These are phyloP conservation scores for Steatocranus sp. DNA, from an alignment of 2,797 vertebrate species.

Conservation along the genomic window DNA sequence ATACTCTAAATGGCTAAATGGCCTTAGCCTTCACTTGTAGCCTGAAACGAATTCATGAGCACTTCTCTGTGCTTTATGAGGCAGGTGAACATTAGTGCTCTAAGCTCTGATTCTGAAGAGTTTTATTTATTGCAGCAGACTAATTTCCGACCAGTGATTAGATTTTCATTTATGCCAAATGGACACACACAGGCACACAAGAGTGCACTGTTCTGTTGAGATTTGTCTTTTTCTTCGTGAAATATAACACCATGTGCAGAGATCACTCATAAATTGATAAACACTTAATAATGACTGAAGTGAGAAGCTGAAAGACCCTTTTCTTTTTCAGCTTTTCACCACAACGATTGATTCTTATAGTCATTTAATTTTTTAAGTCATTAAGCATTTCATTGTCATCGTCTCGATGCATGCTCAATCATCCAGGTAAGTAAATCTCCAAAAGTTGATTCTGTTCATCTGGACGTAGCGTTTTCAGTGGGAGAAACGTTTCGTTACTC, in stretches of 20 bases:
- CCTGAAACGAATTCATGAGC: background rate
- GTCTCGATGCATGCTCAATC: background rate
- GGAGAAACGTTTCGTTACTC: background rate
- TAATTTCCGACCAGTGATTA: background rate
- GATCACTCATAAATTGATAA: background rate
- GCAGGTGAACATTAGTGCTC: constrained; percentile 18
- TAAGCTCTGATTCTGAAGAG: background rate
- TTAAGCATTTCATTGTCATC: background rate
- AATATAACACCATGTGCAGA: background rate
- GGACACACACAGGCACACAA: background rate
- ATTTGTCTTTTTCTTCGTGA: background rate
- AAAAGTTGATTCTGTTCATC: background rate
- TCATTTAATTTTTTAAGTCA: background rate
- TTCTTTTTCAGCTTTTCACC: background rate
- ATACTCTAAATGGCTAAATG: background rate
- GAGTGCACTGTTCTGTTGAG: background rate
- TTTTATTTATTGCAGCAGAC: constrained; percentile 15
- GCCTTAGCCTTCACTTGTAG: background rate
- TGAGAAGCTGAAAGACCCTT: background rate
- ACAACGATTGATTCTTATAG: background rate
- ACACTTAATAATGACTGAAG: background rate
- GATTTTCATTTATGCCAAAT: constrained; percentile 12
- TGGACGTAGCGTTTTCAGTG: background rate
- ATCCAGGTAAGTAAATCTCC: background rate
- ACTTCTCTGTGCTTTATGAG: constrained; percentile 8